These are phyloP conservation scores for Dipodomys stephensi DNA, from an alignment of 2,113 vertebrate species.

Conservation along the genomic window DNA sequence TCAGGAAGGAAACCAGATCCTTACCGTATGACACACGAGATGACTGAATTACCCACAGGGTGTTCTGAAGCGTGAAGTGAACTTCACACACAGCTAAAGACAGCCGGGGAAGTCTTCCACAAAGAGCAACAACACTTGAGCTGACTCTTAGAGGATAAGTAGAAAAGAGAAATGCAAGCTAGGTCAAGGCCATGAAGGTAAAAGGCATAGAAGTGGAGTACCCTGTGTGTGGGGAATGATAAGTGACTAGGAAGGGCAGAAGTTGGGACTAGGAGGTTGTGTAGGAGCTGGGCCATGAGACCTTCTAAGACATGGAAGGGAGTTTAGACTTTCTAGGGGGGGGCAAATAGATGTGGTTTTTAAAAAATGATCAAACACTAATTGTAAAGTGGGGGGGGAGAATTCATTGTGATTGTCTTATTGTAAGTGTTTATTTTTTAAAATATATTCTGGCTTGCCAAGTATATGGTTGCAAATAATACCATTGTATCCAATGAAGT, in stretches of 20 bases:
- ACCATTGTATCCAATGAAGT: not conserved
- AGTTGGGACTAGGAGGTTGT: not conserved
- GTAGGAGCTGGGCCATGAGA: not conserved
- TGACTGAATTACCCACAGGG: not conserved
- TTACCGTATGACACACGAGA: not conserved
- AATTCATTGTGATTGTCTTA: not conserved
- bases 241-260: not conserved
- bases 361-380: no score
- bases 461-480: not conserved
- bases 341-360: not conserved
- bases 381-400: no score
- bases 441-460: not conserved
- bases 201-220: not conserved
- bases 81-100: not conserved
- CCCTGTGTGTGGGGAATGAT: not conserved
- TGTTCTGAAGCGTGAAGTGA: not conserved
- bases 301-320: not conserved
- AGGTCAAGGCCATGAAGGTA: not conserved
- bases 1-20: not conserved
- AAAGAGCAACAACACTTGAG: not conserved
- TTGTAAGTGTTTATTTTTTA: not conserved
- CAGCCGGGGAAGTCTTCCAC: constrained; percentile 15
- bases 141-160: not conserved
- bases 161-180: not conserved
- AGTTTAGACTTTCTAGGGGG: not conserved